Conservation (phyloP, 2,113 vertebrate species). For the Abramis brama region DNA sequence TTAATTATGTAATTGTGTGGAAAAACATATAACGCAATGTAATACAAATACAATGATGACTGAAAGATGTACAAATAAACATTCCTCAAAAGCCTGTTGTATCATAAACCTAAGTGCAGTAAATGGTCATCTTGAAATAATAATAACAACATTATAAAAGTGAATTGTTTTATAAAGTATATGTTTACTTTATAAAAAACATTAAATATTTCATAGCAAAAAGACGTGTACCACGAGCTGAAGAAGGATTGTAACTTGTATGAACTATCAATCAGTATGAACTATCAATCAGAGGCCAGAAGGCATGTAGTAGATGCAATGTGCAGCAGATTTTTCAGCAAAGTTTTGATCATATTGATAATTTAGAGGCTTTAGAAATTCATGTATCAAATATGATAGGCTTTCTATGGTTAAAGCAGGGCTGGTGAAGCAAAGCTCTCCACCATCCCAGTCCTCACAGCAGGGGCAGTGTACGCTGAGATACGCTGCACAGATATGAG, state of each 20-base stretch:
- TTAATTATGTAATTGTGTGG: background rate
- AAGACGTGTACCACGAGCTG: background rate
- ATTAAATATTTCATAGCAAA: background rate
- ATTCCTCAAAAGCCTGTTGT: background rate
- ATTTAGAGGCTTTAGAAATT: background rate
- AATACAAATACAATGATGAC: background rate
- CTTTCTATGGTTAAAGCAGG: background rate
- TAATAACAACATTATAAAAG: background rate
- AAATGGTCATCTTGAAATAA: background rate
- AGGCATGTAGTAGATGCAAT: background rate
- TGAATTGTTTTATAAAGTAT: background rate
- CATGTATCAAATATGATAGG: background rate
- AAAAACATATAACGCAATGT: background rate
- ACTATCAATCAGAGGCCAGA: background rate
- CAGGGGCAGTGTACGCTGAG: background rate
- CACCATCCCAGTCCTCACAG: background rate
- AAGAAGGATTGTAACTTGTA: background rate
- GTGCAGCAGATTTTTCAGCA: background rate
- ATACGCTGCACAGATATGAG: conserved; percentile 9
- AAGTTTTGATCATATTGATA: background rate
- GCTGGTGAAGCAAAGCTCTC: background rate
- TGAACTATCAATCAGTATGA: background rate
- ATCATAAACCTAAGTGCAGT: background rate
- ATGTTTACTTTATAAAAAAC: background rate
- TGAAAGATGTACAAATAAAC: background rate